Conservation (phyloP, 2,113 vertebrate species). For the Synchiropus splendidus region DNA sequence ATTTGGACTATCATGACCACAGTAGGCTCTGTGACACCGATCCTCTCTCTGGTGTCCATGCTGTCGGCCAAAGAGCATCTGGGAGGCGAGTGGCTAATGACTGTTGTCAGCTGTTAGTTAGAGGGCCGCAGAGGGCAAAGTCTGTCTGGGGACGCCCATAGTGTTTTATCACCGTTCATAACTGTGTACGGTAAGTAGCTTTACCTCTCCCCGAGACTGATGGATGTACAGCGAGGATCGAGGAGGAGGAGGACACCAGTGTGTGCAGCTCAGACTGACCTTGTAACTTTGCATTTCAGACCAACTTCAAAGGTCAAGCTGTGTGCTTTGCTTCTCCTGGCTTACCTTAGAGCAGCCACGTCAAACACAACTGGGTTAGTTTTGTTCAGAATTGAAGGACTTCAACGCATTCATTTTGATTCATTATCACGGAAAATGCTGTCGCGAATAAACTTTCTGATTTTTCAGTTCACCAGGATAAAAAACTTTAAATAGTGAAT, state of each 20-base stretch:
- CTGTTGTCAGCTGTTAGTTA: constrained; percentile 47
- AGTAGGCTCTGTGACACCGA: constrained; percentile 18
- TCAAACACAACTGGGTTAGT: too few relatives aligned
- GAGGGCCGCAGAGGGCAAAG: constrained; percentile 34
- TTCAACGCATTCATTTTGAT: too few relatives aligned
- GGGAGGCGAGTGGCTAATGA: constrained; percentile 42
- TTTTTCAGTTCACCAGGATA: too few relatives aligned
- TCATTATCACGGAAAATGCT: too few relatives aligned
- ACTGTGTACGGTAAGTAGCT: constrained; percentile 36
- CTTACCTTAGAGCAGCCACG: too few relatives aligned
- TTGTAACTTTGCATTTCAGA: too few relatives aligned
- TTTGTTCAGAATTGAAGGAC: too few relatives aligned
- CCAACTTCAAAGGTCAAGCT: too few relatives aligned
- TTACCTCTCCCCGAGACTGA: constrained; percentile 14
- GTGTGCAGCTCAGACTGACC: not conserved
- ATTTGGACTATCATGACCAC: constrained; percentile 25
- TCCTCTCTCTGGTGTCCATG: constrained; percentile 22
- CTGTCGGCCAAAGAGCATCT: constrained; percentile 30
- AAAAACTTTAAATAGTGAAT: too few relatives aligned
- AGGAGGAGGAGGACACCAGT: not conserved
- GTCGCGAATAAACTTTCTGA: too few relatives aligned
- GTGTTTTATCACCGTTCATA: constrained; percentile 39
- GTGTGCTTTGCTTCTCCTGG: too few relatives aligned
- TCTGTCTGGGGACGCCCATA: constrained; percentile 37
- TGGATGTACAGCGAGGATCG: constrained; percentile 7